phyloP scores from a whole-genome alignment of 2,797 vertebrate genomes.

The Microcaecilia unicolor region DNA sequence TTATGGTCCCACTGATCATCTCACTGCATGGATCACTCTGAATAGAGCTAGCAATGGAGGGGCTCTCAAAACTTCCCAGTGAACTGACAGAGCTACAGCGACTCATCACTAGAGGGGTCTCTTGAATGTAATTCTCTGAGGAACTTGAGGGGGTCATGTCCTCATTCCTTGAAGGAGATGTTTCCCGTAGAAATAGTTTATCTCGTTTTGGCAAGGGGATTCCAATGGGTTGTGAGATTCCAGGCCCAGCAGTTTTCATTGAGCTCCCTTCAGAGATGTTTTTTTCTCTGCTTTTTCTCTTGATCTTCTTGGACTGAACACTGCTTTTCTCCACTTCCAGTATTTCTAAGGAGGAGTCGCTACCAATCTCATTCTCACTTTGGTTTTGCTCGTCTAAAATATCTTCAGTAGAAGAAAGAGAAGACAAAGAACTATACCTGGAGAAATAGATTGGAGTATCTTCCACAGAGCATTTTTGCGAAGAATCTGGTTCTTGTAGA shows the following conservation, averaged over 20 bases:
- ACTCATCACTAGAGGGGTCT: conserved; percentile 91
- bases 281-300: conserved; percentile 45
- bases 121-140: conserved; percentile 93
- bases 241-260: conserved; percentile 3
- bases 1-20: conserved; percentile 92
- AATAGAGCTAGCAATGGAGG: conserved; percentile 93
- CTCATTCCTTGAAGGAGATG: conserved; percentile 63
- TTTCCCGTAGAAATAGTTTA: conserved; percentile 63
- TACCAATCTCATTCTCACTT: conserved; percentile 84
- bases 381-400: conserved; percentile 74
- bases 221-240: conserved; percentile 61
- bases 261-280: background rate
- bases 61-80: conserved; percentile 89
- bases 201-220: conserved; percentile 67
- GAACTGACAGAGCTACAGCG: conserved; percentile 97
- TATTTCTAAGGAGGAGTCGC: conserved; percentile 89
- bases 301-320: conserved; percentile 37
- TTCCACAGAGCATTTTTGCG: conserved; percentile 82
- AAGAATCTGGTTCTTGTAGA: conserved; percentile 61
- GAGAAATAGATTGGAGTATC: conserved; percentile 90
- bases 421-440: conserved; percentile 90
- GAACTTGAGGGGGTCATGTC: conserved; percentile 92
- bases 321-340: conserved; percentile 74
- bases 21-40: conserved; percentile 95
- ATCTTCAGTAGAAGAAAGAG: conserved; percentile 82